Base-by-base conservation (phyloP, 2,888 invertebrate species). In the Dasysyrphus albostriatus region DNA sequence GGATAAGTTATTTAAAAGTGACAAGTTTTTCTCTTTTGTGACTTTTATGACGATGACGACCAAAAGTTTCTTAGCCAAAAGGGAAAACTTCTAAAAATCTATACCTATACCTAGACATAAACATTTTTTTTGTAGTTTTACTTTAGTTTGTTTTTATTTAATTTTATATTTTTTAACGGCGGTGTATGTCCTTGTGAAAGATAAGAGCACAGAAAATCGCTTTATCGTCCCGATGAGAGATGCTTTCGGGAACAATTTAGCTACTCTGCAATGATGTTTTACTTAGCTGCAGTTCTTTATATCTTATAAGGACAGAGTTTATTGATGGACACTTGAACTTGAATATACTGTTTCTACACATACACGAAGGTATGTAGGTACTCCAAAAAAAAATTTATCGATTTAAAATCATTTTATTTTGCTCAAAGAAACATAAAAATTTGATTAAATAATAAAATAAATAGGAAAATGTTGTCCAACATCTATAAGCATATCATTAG, bases 1-100 rank as follows among this genome's bases (percentile, higher is more conserved):
- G 85, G 85, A 81, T 85, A 83, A 87, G 75, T 87, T 87, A 83
- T 83, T 87, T 87, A 75, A 82, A 87, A 87, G 78, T 82, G 85
- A 72, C 78, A 87, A 82, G 77, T 82, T 82, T 81, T 85, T 34
- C 70, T 65, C 67, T 79, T 83, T 78, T 75, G 12, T 83, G 87
- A 83, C 82, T 87, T 87, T 87, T 87, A 87, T 87, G 87, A 87
- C 75, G 83, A 82, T 87, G 85, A 87, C 78, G 82, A 70, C 70
- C 42, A 72, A 87, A 87, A 78, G 47, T 70, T 82, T 85, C 29
- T 39, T 49, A 12, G 39, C 49, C 70, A 72, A 75, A 58, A 49
- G 77, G 63, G 77, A 77, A 54, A 65, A 70, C 34, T 75, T 83
- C 51, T 14, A 44, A 10, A 44, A 49, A 39, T n/a, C 56, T 19